Conservation (phyloP, 2,113 vertebrate species). For the Xiphias gladius region DNA sequence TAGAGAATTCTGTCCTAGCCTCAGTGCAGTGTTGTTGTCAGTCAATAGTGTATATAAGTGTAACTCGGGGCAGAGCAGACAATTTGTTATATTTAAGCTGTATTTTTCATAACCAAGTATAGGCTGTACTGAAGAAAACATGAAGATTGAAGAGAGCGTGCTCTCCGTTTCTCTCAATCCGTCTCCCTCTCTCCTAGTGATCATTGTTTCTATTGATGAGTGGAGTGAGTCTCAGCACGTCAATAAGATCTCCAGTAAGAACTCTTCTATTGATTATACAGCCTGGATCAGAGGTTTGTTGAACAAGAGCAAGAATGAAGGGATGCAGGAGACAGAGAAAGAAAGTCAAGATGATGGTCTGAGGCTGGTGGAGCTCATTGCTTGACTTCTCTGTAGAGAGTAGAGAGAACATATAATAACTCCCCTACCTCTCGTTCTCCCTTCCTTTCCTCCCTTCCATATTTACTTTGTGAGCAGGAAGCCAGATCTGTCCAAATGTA, state of each 20-base stretch:
- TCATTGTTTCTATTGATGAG: constrained; percentile 73
- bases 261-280: constrained; percentile 67
- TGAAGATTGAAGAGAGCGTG: background rate
- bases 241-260: constrained; percentile 72
- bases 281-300: constrained; percentile 41
- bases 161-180: constrained; percentile 10
- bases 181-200: constrained; percentile 24
- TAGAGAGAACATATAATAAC: constrained; percentile 26
- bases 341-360: constrained; percentile 6
- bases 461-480: constrained; percentile 42
- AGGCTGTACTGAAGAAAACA: background rate
- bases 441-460: background rate
- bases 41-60: constrained; percentile 18
- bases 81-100: constrained; percentile 11
- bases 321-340: constrained; percentile 18
- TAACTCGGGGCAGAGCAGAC: background rate
- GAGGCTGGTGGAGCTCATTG: constrained; percentile 7
- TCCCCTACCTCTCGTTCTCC: background rate
- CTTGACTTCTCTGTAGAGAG: constrained; percentile 25
- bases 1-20: constrained; percentile 27
- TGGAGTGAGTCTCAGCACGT: constrained; percentile 57
- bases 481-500: constrained; percentile 34
- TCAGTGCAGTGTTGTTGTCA: constrained; percentile 1
- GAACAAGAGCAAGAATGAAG: constrained; percentile 43
- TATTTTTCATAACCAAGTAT: background rate